Base-by-base conservation (phyloP, 2,113 vertebrate species). In the Verasper variegatus region DNA sequence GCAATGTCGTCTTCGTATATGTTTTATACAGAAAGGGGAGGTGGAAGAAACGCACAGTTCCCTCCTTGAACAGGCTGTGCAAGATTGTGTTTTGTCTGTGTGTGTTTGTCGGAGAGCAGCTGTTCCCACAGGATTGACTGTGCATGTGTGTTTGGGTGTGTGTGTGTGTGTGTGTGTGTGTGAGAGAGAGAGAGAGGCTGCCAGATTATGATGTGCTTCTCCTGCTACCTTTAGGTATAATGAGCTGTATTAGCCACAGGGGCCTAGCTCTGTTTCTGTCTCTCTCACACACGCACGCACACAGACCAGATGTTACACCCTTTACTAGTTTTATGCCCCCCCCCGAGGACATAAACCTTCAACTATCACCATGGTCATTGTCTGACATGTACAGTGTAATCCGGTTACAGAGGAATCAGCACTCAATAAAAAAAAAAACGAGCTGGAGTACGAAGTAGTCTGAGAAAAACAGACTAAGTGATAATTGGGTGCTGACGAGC, bases 401-500 rank as follows among this genome's bases (percentile, higher is more conserved):
- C 23, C 31, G 42, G 54, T 76, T 31, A n/a, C 68, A 42, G 59
- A 67, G 23, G 14, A 65, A 76, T 77, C 49, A 51, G 57, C 51
- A 52, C 18, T 23, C 54, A 68, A 20, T 54, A 42, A n/a, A 52
- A n/a, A 52, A n/a, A 47, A 85, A 49, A 17, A 58, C 7, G 9
- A 55, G 64, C 74, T 56, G 83, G 56, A 58, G 56, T 57, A 79
- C 61, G 52, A 77, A 45, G 15, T 49, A 68, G 31, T 23, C 64
- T 9, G 61, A 63, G 54, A 70, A 83, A 86, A 80, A 68, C 56
- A 35, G 68, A 70, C 74, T 31, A 84, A 76, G 86, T 85, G 88
- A 90, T 91, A 92, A 92, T 90, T 91, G 87, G 88, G 64, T 89
- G 85, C 78, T 82, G 87, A 91, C 82, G 78, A 85, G 78, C 71